These are phyloP conservation scores for Emydocephalus ijimae DNA, from an alignment of 2,113 vertebrate species.

Conservation along the genomic window DNA sequence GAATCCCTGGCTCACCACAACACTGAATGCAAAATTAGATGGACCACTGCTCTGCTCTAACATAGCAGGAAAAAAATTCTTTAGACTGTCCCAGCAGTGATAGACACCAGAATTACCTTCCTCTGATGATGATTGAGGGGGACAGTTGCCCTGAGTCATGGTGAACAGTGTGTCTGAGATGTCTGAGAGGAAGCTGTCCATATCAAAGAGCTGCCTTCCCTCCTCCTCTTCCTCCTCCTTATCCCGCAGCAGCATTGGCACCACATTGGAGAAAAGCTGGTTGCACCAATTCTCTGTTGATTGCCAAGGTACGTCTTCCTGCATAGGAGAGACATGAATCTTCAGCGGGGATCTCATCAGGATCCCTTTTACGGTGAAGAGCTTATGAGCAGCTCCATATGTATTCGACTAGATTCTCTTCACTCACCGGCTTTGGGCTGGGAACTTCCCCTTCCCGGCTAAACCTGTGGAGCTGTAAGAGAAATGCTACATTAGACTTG, in stretches of 20 bases:
- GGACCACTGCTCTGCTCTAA: neutral
- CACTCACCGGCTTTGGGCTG: constrained; percentile 67
- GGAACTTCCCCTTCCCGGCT: constrained; percentile 66
- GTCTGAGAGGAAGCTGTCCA: constrained; percentile 91
- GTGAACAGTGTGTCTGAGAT: constrained; percentile 98
- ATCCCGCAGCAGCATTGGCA: constrained; percentile 73
- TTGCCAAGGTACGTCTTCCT: constrained; percentile 75
- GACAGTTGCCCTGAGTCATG: constrained; percentile 81
- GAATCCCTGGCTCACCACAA: neutral
- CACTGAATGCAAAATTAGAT: neutral
- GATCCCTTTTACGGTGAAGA: neutral
- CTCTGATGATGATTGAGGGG: constrained; percentile 69
- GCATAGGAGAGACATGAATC: constrained; percentile 16
- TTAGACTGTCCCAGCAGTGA: too few species aligned
- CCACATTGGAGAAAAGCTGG: constrained; percentile 84
- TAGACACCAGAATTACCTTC: constrained; percentile 71
- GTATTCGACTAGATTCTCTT: neutral
- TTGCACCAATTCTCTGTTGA: constrained; percentile 83
- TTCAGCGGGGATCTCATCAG: neutral
- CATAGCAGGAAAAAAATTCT: neutral
- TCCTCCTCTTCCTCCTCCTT: constrained; percentile 51
- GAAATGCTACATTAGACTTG: constrained; percentile 24
- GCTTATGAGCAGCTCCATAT: neutral
- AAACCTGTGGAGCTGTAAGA: constrained; percentile 71
- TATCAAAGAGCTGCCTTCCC: constrained; percentile 83